Evolutionary conservation across 2,888 invertebrate genomes (phyloP).

Genomic region (Furcula furcula): DNA sequence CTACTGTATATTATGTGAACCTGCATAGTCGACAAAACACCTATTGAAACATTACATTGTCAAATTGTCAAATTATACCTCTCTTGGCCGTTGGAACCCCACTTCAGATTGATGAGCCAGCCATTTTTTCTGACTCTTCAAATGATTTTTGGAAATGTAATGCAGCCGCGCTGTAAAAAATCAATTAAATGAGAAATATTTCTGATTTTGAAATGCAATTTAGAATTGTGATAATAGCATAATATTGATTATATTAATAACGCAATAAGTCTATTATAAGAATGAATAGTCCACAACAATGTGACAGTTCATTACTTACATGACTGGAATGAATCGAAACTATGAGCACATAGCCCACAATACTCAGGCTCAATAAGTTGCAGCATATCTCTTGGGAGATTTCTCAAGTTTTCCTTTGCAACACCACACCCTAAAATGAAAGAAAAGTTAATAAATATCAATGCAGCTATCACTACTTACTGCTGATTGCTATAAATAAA

Average conservation of each 20-base stretch:
- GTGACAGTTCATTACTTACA: conserved; percentile 58
- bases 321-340: conserved; percentile 38
- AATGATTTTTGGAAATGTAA: conserved; percentile 65
- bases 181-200: conserved; percentile 4
- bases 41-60: conserved; percentile 60
- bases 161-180: conserved; percentile 65
- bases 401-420: conserved; percentile 39
- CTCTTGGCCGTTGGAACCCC: conserved; percentile 23
- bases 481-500: no score
- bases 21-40: conserved; percentile 44
- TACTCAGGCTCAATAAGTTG: conserved; percentile 43
- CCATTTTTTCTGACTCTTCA: conserved; percentile 63
- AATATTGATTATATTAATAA: no score
- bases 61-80: conserved; percentile 68
- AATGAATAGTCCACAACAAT: not conserved
- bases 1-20: conserved; percentile 48
- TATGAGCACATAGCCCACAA: conserved; percentile 55
- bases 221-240: no score
- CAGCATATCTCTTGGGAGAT: conserved; percentile 49
- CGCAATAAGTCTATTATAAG: no score
- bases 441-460: no score
- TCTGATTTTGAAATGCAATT: no score
- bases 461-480: no score
- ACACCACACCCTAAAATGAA: conserved; percentile 60
- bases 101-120: conserved; percentile 30